phyloP scores from a whole-genome alignment of 2,888 invertebrate genomes.

The Epirrita christyi region DNA sequence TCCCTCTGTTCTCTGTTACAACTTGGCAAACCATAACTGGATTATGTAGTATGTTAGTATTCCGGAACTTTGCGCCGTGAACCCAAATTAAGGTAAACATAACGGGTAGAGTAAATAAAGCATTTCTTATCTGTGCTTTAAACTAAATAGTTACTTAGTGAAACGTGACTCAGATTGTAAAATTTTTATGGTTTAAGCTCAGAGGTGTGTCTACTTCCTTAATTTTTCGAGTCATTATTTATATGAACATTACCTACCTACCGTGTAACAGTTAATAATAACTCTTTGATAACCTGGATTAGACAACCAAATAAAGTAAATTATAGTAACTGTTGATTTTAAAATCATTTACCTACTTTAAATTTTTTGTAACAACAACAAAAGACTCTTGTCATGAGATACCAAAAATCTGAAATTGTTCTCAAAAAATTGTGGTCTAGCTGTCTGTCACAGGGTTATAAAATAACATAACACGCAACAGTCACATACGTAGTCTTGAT shows the following conservation, averaged over 20 bases:
- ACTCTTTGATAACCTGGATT: too few species aligned
- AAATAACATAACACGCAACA: too few species aligned
- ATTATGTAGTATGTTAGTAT: slow-evolving; percentile 33
- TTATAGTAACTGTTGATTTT: too few species aligned
- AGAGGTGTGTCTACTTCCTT: slow-evolving; percentile 57
- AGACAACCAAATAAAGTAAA: too few species aligned
- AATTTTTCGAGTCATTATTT: slow-evolving; percentile 37
- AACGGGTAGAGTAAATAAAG: slow-evolving; percentile 64
- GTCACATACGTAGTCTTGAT: too few species aligned
- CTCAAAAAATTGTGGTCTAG: too few species aligned
- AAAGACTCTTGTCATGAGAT: too few species aligned
- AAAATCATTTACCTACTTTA: too few species aligned
- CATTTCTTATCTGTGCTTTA: slow-evolving; percentile 63
- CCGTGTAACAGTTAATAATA: background rate
- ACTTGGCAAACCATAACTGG: slow-evolving; percentile 1
- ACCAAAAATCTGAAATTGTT: too few species aligned
- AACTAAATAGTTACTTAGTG: slow-evolving; percentile 69
- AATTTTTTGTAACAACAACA: too few species aligned
- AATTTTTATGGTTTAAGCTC: slow-evolving; percentile 51
- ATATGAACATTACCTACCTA: background rate
- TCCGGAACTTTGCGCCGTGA: slow-evolving; percentile 29
- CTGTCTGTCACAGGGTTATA: too few species aligned
- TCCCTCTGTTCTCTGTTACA: background rate
- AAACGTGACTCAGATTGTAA: slow-evolving; percentile 69
- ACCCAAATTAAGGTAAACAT: slow-evolving; percentile 62